A percentile compares a stretch with the other conserved stretches of the same genome.
Evolutionary conservation across 2,888 invertebrate species (phyloP).

Genomic region (Dromius quadrimaculatus): DNA sequence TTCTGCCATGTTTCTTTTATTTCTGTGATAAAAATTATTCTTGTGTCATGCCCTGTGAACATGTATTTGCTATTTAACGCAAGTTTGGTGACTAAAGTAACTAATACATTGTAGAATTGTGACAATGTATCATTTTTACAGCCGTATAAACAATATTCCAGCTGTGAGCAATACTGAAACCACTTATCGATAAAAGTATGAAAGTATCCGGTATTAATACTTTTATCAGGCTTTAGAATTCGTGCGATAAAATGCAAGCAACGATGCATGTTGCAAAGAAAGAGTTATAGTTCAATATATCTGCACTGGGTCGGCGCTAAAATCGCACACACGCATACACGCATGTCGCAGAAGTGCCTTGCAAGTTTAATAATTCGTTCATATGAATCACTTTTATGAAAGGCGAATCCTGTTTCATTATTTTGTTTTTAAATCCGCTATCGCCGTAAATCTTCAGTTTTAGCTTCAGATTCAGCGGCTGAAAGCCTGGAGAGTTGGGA

Average conservation of each 20-base stretch:
- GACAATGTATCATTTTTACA: no score
- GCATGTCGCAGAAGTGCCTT: conserved; percentile 15
- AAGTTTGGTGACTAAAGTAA: no score
- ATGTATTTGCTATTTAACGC: no score
- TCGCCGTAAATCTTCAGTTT: conserved; percentile 43
- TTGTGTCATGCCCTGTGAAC: no score
- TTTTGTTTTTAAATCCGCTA: conserved; percentile 37
- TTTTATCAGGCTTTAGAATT: no score
- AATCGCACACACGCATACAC: conserved; percentile 8
- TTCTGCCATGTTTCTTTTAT: no score
- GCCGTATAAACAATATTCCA: no score
- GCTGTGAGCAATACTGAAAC: no score
- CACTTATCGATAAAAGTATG: background rate
- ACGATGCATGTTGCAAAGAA: conserved; percentile 11
- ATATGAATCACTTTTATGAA: conserved; percentile 42
- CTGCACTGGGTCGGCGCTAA: background rate
- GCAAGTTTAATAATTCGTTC: conserved; percentile 35
- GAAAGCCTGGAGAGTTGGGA: background rate
- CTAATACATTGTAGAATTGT: no score
- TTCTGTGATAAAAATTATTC: no score
- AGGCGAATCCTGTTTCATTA: conserved; percentile 43
- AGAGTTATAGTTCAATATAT: conserved; percentile 44
- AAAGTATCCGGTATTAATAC: background rate
- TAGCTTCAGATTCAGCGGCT: conserved; percentile 33
- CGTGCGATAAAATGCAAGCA: conserved; percentile 18